Percentiles rank a stretch among this genome's conserved stretches.
Conservation (phyloP, 2,888 invertebrate genomes). For the Macroteleia sp. region DNA sequence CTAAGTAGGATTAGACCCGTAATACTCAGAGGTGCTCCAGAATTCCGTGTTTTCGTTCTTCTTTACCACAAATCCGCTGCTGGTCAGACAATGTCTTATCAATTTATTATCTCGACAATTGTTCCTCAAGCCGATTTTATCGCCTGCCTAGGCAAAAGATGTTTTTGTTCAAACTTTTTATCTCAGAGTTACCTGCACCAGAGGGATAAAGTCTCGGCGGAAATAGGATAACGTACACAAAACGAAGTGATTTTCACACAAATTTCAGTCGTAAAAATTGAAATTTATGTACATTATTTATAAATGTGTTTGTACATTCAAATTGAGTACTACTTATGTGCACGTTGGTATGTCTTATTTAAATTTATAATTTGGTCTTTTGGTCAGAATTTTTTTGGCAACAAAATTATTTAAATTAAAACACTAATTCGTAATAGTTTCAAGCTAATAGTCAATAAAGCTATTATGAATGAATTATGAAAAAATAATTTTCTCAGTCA, state of each 20-base stretch:
- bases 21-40: constrained; percentile 41
- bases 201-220: constrained; percentile 13
- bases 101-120: constrained; percentile 59
- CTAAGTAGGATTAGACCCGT: constrained; percentile 61
- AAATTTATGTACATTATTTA: constrained; percentile 61
- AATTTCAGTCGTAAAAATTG: constrained; percentile 48
- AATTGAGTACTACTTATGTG: constrained; percentile 40
- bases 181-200: constrained; percentile 10
- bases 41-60: constrained; percentile 34
- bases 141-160: constrained; percentile 29
- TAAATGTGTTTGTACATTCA: constrained; percentile 55
- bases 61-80: constrained; percentile 43
- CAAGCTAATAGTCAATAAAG: constrained; percentile 12
- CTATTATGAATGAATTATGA: constrained; percentile 1
- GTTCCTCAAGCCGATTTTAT: constrained; percentile 44
- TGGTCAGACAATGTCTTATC: constrained; percentile 50
- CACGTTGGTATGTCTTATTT: constrained; percentile 28
- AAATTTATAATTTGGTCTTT: constrained; percentile 36
- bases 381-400: too few relatives aligned
- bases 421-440: constrained; percentile 24
- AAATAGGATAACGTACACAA: constrained; percentile 25
- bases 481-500: constrained; percentile 27
- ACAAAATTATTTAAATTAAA: too few relatives aligned
- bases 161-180: constrained; percentile 41
- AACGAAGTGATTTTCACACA: constrained; percentile 50